Base-by-base conservation (phyloP, 2,113 vertebrate species). In the Polyodon spathula region DNA sequence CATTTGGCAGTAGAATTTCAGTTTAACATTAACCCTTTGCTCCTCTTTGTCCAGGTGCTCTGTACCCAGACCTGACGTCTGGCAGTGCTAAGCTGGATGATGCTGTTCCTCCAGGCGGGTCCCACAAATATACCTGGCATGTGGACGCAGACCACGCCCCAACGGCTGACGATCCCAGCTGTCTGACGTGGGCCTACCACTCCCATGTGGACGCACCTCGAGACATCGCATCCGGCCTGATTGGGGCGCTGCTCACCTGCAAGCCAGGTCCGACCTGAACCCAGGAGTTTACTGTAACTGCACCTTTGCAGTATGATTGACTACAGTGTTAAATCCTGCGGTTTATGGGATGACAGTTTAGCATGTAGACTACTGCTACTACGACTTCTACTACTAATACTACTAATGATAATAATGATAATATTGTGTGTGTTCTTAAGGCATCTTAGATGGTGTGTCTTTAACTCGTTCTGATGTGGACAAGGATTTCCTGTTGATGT, bases 101-200 rank as follows among this genome's bases (percentile, higher is more conserved):
- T 46, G 76, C 77, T 59, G 71, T 88, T 67, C 74, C 73, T n/a
- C 84, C 86, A 1, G 82, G 82, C 38, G 72, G 60, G 53, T 84
- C 68, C 60, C 82, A 88, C 40, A 74, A 77, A 6, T 88, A 88
- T 39, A 84, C 75, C 9, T 88, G 86, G 86, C 84, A 77, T 60
- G 62, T 88, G 44, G 78, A 81, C 68, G 74, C 85, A 73, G 64
- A 76, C 58, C 84, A 88, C 60, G 75, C 81, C 58, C 86, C 86
- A 48, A 86, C 78, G n/a, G 67, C 62, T 67, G 80, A 83, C 66
- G 86, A 88, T 51, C 81, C 84, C 50, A 75, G 78, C 56, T 88
- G 86, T 61, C 78, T 88, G 68, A 88, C 83, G 6, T 88, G 86
- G 86, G 79, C 86, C 61, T 88, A 88, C 58, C 86, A 88, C 71